Percentiles rank a stretch among this genome's conserved stretches.
Evolutionary conservation across 2,888 invertebrate genomes (phyloP).

Genomic region (Andrena chrysosceles): DNA sequence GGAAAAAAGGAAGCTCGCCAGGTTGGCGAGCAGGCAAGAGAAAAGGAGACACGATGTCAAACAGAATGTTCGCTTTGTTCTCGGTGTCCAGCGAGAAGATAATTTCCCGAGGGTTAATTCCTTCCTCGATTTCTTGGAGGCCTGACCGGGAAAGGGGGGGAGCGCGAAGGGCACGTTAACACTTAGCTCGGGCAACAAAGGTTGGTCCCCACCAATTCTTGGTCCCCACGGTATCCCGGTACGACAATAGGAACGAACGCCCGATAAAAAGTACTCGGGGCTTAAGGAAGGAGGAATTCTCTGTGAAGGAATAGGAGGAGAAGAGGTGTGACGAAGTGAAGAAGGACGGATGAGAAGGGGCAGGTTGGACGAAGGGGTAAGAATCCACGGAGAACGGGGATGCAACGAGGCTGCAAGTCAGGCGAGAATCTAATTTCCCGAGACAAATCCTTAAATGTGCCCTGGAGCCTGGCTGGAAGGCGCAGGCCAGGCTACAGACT

Average conservation of each 20-base stretch:
- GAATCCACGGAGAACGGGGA: constrained; percentile 69
- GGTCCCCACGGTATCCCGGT: constrained; percentile 70
- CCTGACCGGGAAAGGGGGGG: constrained; percentile 58
- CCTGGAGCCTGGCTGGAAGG: constrained; percentile 74
- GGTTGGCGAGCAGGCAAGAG: not conserved
- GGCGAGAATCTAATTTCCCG: constrained; percentile 83
- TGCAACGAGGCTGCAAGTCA: constrained; percentile 79
- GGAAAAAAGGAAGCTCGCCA: not conserved
- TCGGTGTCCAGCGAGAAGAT: constrained; percentile 65
- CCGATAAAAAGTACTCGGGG: constrained; percentile 66
- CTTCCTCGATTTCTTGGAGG: constrained; percentile 67
- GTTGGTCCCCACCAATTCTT: constrained; percentile 82
- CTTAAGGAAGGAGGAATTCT: constrained; percentile 64
- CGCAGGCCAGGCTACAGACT: constrained; percentile 61
- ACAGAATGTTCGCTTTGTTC: constrained; percentile 65
- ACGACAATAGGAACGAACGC: constrained; percentile 70
- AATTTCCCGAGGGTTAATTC: constrained; percentile 82
- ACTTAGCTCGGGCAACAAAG: constrained; percentile 78
- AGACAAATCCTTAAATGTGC: constrained; percentile 83
- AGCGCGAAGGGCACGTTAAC: constrained; percentile 80
- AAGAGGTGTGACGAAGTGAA: constrained; percentile 45
- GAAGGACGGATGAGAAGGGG: constrained; percentile 39
- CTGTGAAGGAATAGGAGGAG: constrained; percentile 58
- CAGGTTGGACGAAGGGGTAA: constrained; percentile 54
- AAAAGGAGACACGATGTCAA: constrained; percentile 48